Evolutionary conservation across 2,888 invertebrate species (phyloP).

Genomic region (Temnothorax unifasciatus): DNA sequence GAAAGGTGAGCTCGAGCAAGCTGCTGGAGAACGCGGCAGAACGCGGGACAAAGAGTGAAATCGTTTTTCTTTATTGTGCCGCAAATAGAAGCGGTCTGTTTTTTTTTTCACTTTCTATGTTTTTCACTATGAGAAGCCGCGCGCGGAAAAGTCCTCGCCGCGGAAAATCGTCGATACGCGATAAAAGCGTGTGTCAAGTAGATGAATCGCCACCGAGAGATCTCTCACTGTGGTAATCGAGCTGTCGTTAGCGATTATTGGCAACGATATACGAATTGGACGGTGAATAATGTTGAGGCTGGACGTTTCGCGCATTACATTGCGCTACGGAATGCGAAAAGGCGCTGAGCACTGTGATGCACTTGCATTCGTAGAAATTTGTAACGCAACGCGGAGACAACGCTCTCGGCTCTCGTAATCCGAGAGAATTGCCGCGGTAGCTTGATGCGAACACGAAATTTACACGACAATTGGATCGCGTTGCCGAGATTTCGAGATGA

Average conservation of each 20-base stretch:
- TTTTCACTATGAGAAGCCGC: neutral
- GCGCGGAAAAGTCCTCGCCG: constrained; percentile 43
- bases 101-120: neutral
- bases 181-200: neutral
- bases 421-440: constrained; percentile 63
- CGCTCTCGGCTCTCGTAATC: constrained; percentile 61
- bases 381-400: constrained; percentile 63
- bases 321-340: constrained; percentile 43
- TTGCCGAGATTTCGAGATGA: constrained; percentile 66
- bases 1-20: neutral
- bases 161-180: constrained; percentile 45
- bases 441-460: constrained; percentile 67
- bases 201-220: neutral
- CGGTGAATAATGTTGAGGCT: constrained; percentile 4
- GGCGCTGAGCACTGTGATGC: constrained; percentile 47
- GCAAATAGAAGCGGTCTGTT: constrained; percentile 34
- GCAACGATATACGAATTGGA: constrained; percentile 25
- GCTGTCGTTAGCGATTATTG: neutral
- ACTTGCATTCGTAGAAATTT: constrained; percentile 67
- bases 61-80: neutral
- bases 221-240: neutral
- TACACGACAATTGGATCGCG: constrained; percentile 66
- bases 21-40: neutral
- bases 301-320: constrained; percentile 16
- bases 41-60: neutral